Evolutionary conservation across 1,140 invertebrate species (phyloP), one percentile per base, ranked within the genome.

Genomic region (Temnothorax nylanderi): DNA sequence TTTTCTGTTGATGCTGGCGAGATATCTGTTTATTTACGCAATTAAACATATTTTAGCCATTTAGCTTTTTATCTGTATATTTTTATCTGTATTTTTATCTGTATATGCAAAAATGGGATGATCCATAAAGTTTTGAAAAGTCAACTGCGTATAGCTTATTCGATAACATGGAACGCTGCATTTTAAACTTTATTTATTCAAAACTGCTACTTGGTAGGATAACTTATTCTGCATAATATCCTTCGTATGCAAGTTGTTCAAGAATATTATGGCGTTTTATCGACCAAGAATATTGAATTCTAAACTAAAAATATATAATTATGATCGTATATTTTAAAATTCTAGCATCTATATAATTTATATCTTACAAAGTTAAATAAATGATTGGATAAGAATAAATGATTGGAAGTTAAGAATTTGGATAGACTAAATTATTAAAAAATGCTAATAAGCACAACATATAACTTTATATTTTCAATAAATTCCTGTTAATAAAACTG

Each of bases 161-260:
- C 41, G 65, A 69, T 69, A 69, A 69, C 65, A 49, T 37, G 44
- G 11, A 69, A 69, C 41, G 21, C 13, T 69, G 21, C 21, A 49
- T 69, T 47, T 69, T 69, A 49, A 69, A 69, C 21, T 69, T 69
- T 69, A 69, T 69, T 47, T 69, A 69, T 69, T 69, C 65, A 69
- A 69, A 69, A 69, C 65, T 69, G 37, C 41, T 69, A 69, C 44
- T 69, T 49, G 41, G 41, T 69, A 47, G 13, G 41, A 47, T 69
- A 69, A 69, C 65, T 69, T 69, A 69, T 69, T 69, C 65, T 47
- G 65, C 41, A 69, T 69, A 69, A 49, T 69, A 69, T 69, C 41
- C 10, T 69, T 26, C 41, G 11, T 7, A 49, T 69, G 65, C 65
- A 69, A 49, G n/a, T 47, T 44, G 37, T 67, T 44, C 64, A 11